Percentiles rank a stretch among this genome's conserved stretches.
These are phyloP conservation scores for Centroberyx gerrardi DNA, from an alignment of 2,797 vertebrate genomes.

Conservation along the genomic window DNA sequence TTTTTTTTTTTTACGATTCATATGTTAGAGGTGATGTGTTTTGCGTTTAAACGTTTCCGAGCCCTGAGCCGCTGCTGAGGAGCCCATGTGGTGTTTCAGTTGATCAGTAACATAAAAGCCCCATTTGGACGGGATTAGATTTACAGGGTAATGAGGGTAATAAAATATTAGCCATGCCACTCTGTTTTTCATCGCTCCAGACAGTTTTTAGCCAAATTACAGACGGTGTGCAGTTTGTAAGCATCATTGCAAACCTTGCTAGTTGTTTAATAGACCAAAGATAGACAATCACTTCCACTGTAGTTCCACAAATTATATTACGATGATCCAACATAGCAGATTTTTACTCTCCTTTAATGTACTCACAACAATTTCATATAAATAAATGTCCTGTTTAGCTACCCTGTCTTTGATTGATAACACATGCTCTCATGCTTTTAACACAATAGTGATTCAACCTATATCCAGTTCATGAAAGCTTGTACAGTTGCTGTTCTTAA, in stretches of 20 bases:
- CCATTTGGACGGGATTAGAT: constrained; percentile 38
- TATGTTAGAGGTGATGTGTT: constrained; percentile 44
- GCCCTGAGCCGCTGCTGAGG: neutral
- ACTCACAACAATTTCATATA: too few species aligned
- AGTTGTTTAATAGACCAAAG: neutral
- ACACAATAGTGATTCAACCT: too few species aligned
- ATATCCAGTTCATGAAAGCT: too few species aligned
- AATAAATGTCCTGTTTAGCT: too few species aligned
- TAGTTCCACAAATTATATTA: neutral
- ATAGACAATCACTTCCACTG: neutral
- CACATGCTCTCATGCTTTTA: too few species aligned
- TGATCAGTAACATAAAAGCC: too few species aligned
- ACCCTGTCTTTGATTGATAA: too few species aligned
- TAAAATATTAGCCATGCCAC: constrained; percentile 52
- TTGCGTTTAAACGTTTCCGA: constrained; percentile 53
- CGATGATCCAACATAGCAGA: too few species aligned
- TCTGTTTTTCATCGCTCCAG: constrained; percentile 9
- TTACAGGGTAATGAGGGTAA: constrained; percentile 61
- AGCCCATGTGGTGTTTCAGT: too few species aligned
- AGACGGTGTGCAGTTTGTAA: neutral
- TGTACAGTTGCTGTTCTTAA: too few species aligned
- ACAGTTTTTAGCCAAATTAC: constrained; percentile 41
- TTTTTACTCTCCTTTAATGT: too few species aligned
- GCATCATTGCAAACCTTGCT: too few species aligned
- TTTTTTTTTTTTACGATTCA: constrained; percentile 62